Evolutionary conservation across 2,113 vertebrate species (phyloP).

Genomic region (Hippocampus barbouri): DNA sequence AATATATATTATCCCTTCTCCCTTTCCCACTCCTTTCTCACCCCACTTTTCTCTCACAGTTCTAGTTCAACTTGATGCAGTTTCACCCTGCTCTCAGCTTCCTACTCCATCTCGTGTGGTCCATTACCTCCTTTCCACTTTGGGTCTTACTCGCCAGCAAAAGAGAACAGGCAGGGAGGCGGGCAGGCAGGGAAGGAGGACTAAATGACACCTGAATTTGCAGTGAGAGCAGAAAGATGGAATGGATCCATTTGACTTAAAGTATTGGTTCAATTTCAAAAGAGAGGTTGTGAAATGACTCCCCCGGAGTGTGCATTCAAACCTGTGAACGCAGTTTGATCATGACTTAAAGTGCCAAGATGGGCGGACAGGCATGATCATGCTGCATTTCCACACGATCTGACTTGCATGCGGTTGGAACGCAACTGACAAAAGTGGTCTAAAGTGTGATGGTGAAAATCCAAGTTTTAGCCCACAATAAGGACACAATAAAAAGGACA

Average conservation of each 20-base stretch:
- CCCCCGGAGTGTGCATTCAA: neutral
- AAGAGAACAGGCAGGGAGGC: conserved; percentile 9
- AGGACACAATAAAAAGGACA: too few relatives aligned
- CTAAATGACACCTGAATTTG: conserved; percentile 44
- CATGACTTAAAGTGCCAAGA: neutral
- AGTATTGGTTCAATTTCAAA: neutral
- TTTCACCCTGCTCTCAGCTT: conserved; percentile 18
- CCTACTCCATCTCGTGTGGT: conserved; percentile 26
- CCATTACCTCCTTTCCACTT: conserved; percentile 33
- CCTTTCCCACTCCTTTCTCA: neutral
- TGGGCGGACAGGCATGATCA: neutral
- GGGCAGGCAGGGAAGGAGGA: conserved; percentile 15
- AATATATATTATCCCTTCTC: conserved; percentile 20
- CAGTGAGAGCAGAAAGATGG: neutral
- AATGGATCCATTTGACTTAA: neutral
- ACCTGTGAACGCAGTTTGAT: neutral
- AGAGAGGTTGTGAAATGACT: neutral
- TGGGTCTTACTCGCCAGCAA: conserved; percentile 41
- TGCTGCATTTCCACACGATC: neutral
- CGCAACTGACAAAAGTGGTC: neutral
- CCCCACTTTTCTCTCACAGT: neutral
- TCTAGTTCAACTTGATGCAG: neutral
- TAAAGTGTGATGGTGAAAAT: conserved; percentile 16
- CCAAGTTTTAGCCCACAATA: too few relatives aligned
- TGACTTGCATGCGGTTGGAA: too few relatives aligned